Percentiles rank a stretch among this genome's conserved stretches.
These are phyloP conservation scores for Polydesmus complanatus DNA, from an alignment of 2,888 invertebrate genomes.

Conservation along the genomic window DNA sequence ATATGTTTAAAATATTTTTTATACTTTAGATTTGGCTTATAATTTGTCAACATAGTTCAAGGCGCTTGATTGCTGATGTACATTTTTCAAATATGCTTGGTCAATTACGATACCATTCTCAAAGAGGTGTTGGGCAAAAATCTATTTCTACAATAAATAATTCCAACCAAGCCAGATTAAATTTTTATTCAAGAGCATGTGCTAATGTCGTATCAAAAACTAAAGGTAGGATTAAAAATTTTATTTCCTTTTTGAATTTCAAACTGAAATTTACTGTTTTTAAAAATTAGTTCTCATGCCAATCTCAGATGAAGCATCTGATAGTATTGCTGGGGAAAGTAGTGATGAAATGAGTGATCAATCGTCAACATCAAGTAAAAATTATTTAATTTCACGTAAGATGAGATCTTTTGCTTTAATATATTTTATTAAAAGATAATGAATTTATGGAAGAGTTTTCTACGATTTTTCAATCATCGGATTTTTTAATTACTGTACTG, in stretches of 20 bases:
- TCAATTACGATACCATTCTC: neutral
- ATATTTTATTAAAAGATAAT: neutral
- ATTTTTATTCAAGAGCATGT: neutral
- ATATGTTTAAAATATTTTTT: neutral
- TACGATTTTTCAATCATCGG: no score
- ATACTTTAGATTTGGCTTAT: constrained; percentile 4
- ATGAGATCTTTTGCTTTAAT: neutral
- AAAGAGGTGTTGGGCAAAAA: neutral
- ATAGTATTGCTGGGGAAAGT: neutral
- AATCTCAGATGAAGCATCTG: neutral
- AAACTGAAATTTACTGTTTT: no score
- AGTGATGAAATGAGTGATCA: neutral
- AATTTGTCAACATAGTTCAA: neutral
- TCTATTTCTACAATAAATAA: neutral
- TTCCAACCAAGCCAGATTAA: neutral
- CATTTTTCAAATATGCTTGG: constrained; percentile 1
- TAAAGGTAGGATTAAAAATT: neutral
- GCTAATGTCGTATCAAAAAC: neutral
- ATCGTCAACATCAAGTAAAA: neutral
- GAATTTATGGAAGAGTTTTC: neutral
- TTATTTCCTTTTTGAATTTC: no score
- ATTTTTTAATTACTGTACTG: no score
- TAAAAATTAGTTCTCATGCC: neutral
- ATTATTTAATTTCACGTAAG: no score
- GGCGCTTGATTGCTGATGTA: neutral